Base-by-base conservation (phyloP, 2,888 invertebrate genomes). In the Diaphora mendica region DNA sequence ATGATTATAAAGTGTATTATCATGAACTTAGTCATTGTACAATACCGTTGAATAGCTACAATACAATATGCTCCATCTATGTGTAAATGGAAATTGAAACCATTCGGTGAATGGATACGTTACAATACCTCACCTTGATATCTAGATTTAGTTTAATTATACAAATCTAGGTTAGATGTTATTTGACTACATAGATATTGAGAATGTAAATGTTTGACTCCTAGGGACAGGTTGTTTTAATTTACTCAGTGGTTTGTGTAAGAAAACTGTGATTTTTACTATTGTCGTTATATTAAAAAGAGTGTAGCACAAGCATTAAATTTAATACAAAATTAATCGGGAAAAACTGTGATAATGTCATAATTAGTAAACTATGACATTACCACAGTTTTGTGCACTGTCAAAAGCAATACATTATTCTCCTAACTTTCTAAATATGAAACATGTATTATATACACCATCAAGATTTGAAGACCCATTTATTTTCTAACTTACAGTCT, bases 391-490 rank as follows among this genome's bases (percentile, higher is more conserved):
- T 30, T 26, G 30, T 44, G 17, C 44, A 20, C 17, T 51, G 44
- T 33, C 70, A 70, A 30, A 30, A 70, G 20, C 70, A 23, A 2
- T 64, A 70, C 13, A n/a, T 13, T n/a, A 62, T 42, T 64, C 44
- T 42, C 33, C 15, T 23, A 64, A 30, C 66, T 65, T 71, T 51
- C 35, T 26, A 51, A 64, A 65, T 33, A 23, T 64, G 26, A 35
- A n/a, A 39, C 33, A 35, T 35, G n/a, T 64, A 48, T n/a, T 64
- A 64, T 17, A 64, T 48, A 15, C 26, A 15, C 39, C 62, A 35
- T n/a, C 5, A 68, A 68, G 55, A 55, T 68, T 55, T 59, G 26
- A 13, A 51, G 55, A 51, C 35, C 39, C 17, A 39, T n/a, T 26
- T 55, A 23, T 59, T 59, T 51, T 30, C 30, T 39, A 59, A 68